phyloP scores from a whole-genome alignment of 2,888 invertebrate genomes.

The Synanthedon andrenaeformis region DNA sequence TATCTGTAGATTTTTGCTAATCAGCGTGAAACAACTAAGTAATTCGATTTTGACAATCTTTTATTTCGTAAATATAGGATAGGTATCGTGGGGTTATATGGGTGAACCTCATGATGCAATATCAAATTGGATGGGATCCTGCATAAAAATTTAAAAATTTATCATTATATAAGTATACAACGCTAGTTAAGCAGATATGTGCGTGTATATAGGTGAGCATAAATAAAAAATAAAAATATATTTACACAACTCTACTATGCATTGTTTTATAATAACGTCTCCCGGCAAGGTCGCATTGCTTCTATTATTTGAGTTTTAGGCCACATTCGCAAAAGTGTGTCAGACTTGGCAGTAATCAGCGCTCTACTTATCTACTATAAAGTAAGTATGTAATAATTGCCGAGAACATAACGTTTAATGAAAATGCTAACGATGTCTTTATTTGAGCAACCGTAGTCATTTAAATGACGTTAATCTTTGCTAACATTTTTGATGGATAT shows the following conservation, averaged over 20 bases:
- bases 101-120: too few species aligned
- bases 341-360: conserved; percentile 19
- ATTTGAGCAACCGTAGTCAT: background rate
- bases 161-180: too few species aligned
- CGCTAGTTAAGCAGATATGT: too few species aligned
- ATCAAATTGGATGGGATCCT: too few species aligned
- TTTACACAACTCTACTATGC: background rate
- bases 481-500: background rate
- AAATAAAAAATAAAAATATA: too few species aligned
- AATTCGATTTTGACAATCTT: too few species aligned
- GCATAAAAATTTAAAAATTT: too few species aligned
- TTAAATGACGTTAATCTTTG: background rate
- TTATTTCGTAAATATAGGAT: too few species aligned
- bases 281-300: conserved; percentile 9
- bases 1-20: too few species aligned
- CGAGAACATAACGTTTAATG: conserved; percentile 5
- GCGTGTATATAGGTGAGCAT: too few species aligned
- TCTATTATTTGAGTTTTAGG: conserved; percentile 25
- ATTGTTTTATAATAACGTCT: conserved; percentile 1
- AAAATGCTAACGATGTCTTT: conserved; percentile 2
- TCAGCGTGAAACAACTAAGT: too few species aligned
- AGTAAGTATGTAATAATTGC: conserved; percentile 6
- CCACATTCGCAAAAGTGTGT: conserved; percentile 15
- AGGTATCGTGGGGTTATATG: too few species aligned
- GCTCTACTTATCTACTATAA: conserved; percentile 30